Base-by-base conservation (phyloP, 2,888 invertebrate species). In the Latrodectus elegans region DNA sequence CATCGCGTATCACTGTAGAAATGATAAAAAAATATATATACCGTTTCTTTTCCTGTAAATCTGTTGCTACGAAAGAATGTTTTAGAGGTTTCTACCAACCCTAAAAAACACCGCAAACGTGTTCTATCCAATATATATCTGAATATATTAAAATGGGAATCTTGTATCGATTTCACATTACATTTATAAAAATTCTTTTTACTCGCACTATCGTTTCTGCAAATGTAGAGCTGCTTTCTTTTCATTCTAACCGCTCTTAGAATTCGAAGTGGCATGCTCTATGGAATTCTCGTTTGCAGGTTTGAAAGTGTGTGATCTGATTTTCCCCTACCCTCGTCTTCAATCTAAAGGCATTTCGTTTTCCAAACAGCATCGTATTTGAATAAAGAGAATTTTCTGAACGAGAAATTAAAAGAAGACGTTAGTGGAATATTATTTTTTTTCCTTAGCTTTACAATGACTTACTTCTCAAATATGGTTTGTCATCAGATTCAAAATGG, bases 311-410 rank as follows among this genome's bases (percentile, higher is more conserved):
- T n/a, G n/a, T n/a, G 60, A 60, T 60, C 60, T 15, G 60, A 0
- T 60, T 15, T 22, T 22, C 22, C 38, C 38, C 38, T 2, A 6
- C 38, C n/a, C 60, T 11, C n/a, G 15, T 60, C n/a, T 60, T 60
- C 60, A 15, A 15, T 12, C 6, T 60, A n/a, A 60, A 60, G 60
- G 14, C 14, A 60, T 60, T 60, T 60, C 60, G n/a, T 15, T 60
- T 60, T 60, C 12, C 60, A 60, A 11, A 60, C 60, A 60, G n/a
- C 8, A n/a, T 6, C 12, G 60, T 12, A 60, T 60, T 60, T 60
- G 60, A 60, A 60, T 60, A 60, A 60, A n/a, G 60, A n/a, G 60
- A 60, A 60, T 60, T 15, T 60, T 60, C 60, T 60, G 60, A 60
- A 60, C 60, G n/a, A n/a, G 60, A 60, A 60, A 60, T 60, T 60